Conservation (phyloP, 2,797 vertebrate genomes). For the Neoniphon sammara region DNA sequence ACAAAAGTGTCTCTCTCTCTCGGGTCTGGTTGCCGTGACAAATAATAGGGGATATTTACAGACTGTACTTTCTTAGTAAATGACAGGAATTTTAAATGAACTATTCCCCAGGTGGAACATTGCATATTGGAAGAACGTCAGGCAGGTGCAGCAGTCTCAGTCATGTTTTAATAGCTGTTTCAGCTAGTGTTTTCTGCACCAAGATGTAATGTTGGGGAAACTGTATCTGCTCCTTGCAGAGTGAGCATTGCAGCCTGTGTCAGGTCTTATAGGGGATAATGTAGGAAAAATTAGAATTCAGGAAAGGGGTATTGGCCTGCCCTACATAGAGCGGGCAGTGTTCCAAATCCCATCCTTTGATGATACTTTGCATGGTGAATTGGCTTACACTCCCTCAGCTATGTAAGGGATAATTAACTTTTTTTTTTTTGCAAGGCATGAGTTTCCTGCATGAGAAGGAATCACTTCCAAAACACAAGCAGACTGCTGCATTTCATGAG, state of each 20-base stretch:
- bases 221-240: background rate
- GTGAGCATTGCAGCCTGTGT: background rate
- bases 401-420: background rate
- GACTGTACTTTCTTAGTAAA: too few relatives aligned
- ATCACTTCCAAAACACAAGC: background rate
- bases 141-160: background rate
- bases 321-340: conserved; percentile 12
- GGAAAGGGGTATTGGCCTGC: background rate
- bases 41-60: too few relatives aligned
- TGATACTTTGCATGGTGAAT: background rate
- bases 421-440: conserved; percentile 1
- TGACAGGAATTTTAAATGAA: too few relatives aligned
- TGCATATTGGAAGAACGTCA: background rate
- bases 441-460: conserved; percentile 15
- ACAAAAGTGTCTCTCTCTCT: too few relatives aligned
- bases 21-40: too few relatives aligned
- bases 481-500: conserved; percentile 32
- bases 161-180: background rate
- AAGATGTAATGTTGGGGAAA: background rate
- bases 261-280: conserved; percentile 17
- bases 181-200: background rate
- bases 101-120: too few relatives aligned
- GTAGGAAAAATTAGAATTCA: conserved; percentile 14
- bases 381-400: conserved; percentile 1
- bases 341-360: conserved; percentile 37